phyloP scores from a whole-genome alignment of 2,797 vertebrate genomes.

The Pseudochromis fuscus region DNA sequence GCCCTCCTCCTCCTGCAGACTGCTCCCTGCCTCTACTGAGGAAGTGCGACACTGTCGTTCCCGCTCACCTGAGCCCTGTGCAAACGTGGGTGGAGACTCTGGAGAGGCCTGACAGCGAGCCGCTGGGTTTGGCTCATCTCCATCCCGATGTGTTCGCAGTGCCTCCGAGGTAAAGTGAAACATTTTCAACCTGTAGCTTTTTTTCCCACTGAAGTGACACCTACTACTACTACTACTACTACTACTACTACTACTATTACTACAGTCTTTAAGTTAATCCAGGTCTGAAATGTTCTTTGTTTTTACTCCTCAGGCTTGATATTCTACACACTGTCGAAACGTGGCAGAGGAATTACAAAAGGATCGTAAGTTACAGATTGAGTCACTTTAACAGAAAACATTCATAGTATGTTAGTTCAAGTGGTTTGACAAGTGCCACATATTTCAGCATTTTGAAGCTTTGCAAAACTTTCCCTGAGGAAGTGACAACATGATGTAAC shows the following conservation, averaged over 20 bases:
- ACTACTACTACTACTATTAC: too few species aligned
- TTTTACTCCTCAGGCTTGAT: slow-evolving; percentile 84
- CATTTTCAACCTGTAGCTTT: background rate
- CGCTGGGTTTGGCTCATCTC: slow-evolving; percentile 86
- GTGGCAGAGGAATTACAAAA: slow-evolving; percentile 92
- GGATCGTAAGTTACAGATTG: slow-evolving; percentile 87
- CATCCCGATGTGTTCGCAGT: slow-evolving; percentile 93
- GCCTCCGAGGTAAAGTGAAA: slow-evolving; percentile 83
- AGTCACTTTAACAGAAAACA: background rate
- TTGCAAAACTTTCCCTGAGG: too few species aligned
- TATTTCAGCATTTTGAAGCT: background rate
- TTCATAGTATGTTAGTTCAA: too few species aligned
- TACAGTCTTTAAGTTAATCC: background rate
- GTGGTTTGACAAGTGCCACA: background rate
- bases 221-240: too few species aligned
- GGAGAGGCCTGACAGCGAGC: slow-evolving; percentile 76
- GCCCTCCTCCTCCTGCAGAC: slow-evolving; percentile 66
- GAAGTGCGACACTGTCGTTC: slow-evolving; percentile 78
- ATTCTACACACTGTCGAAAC: slow-evolving; percentile 87
- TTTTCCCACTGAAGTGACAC: too few species aligned
- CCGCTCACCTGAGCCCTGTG: slow-evolving; percentile 79
- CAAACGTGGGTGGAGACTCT: slow-evolving; percentile 90
- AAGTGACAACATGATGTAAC: too few species aligned
- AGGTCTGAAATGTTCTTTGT: background rate
- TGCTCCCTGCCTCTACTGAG: slow-evolving; percentile 83